Percentiles rank a stretch among this genome's conserved stretches.
Conservation (phyloP, 1,140 invertebrate species). For the Anadara kagoshimensis region DNA sequence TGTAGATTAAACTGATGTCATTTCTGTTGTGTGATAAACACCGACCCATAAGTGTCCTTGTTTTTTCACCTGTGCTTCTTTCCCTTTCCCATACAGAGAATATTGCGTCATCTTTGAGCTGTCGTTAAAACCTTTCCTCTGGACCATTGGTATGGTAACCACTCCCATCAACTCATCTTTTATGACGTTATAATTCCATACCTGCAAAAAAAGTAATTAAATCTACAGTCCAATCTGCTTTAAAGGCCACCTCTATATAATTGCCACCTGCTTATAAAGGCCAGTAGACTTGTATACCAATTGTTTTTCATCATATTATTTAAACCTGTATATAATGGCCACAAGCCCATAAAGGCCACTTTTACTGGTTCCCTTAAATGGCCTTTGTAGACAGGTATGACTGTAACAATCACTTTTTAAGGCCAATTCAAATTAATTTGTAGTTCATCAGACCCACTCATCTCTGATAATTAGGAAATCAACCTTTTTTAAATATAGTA, state of each 20-base stretch:
- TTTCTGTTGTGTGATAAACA: conserved; percentile 55
- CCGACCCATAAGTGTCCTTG: conserved; percentile 60
- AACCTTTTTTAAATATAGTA: background rate
- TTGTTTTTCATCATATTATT: too few species aligned
- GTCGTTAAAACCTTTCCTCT: conserved; percentile 13
- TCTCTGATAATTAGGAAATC: background rate
- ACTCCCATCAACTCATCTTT: conserved; percentile 55
- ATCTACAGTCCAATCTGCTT: background rate
- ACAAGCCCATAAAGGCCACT: too few species aligned
- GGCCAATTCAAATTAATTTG: too few species aligned
- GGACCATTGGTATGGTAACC: conserved; percentile 60
- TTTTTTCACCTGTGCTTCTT: conserved; percentile 41
- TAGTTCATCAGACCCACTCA: background rate
- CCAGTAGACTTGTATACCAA: too few species aligned
- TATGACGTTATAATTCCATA: conserved; percentile 62
- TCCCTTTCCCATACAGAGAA: conserved; percentile 46
- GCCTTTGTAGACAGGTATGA: too few species aligned
- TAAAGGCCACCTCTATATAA: too few species aligned
- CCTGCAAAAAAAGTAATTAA: conserved; percentile 28
- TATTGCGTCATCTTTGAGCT: conserved; percentile 56
- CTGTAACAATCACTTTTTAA: too few species aligned
- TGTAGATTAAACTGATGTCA: conserved; percentile 46
- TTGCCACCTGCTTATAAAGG: too few species aligned
- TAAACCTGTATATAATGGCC: too few species aligned
- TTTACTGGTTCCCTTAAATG: too few species aligned